A percentile compares a stretch with the other conserved stretches of the same genome.
Conservation (phyloP, 2,888 invertebrate species). For the Pachliopta kotzebuea region DNA sequence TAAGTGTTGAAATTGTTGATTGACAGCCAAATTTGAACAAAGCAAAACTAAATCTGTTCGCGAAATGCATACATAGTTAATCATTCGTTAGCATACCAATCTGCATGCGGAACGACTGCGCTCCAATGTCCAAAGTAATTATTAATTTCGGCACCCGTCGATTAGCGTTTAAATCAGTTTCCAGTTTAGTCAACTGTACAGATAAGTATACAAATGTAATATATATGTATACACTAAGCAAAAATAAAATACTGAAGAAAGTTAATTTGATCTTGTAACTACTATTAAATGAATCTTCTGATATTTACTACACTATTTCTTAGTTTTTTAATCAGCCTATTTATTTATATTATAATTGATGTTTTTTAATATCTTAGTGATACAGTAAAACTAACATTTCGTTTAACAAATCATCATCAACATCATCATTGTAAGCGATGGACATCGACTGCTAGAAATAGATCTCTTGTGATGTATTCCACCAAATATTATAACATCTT, state of each 20-base stretch:
- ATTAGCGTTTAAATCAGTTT: slow-evolving; percentile 74
- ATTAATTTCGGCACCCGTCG: slow-evolving; percentile 77
- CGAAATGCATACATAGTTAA: slow-evolving; percentile 69
- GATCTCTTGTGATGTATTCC: no score
- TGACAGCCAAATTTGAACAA: slow-evolving; percentile 29
- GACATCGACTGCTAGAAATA: no score
- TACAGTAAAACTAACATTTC: no score
- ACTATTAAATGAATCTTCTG: no score
- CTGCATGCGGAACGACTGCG: slow-evolving; percentile 71
- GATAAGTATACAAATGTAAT: slow-evolving; percentile 11
- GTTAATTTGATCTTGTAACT: no score
- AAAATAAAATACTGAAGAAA: neutral
- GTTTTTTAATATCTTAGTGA: no score
- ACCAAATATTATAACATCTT: no score
- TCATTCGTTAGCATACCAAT: slow-evolving; percentile 77
- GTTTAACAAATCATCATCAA: no score
- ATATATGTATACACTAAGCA: neutral
- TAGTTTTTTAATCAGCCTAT: no score
- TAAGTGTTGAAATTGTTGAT: slow-evolving; percentile 24
- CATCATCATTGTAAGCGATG: no score
- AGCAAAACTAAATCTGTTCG: slow-evolving; percentile 41
- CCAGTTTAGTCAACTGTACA: slow-evolving; percentile 44
- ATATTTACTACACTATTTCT: no score
- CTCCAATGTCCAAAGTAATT: slow-evolving; percentile 65
- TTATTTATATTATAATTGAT: no score